Evolutionary conservation across 1,140 invertebrate genomes (phyloP).

Genomic region (Bombus pascuorum): DNA sequence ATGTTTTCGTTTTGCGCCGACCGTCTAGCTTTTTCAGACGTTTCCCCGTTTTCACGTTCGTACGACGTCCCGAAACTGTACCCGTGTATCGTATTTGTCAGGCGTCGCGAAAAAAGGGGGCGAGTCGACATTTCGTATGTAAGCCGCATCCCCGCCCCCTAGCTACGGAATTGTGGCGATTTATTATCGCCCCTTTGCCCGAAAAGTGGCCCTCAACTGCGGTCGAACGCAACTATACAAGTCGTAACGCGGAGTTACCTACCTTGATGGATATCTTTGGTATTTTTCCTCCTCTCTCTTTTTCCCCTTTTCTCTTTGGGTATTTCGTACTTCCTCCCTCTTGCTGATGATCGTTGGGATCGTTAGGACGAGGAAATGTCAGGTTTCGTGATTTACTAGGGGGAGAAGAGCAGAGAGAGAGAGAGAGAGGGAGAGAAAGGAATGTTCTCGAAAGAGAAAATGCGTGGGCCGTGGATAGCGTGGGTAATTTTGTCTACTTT

Average conservation of each 20-base stretch:
- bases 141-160: conserved; percentile 59
- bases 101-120: conserved; percentile 45
- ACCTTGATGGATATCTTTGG: conserved; percentile 22
- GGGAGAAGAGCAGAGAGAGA: not conserved
- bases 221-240: conserved; percentile 38
- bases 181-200: conserved; percentile 69
- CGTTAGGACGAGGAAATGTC: conserved; percentile 22
- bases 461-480: not conserved
- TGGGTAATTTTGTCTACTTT: conserved; percentile 22
- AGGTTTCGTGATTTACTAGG: conserved; percentile 17
- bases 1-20: conserved; percentile 21
- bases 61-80: conserved; percentile 69
- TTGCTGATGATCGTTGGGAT: conserved; percentile 12
- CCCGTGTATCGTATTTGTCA: conserved; percentile 78
- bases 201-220: conserved; percentile 28
- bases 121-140: conserved; percentile 66
- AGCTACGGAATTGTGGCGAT: conserved; percentile 74
- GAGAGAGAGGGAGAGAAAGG: not conserved
- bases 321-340: too few species aligned
- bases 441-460: conserved; percentile 2
- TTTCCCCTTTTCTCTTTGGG: not conserved
- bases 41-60: conserved; percentile 47
- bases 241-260: not conserved
- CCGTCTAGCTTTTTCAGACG: conserved; percentile 21
- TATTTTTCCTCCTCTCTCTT: not conserved